Base-by-base conservation (phyloP, 2,797 vertebrate genomes). In the Gymnocypris eckloni region DNA sequence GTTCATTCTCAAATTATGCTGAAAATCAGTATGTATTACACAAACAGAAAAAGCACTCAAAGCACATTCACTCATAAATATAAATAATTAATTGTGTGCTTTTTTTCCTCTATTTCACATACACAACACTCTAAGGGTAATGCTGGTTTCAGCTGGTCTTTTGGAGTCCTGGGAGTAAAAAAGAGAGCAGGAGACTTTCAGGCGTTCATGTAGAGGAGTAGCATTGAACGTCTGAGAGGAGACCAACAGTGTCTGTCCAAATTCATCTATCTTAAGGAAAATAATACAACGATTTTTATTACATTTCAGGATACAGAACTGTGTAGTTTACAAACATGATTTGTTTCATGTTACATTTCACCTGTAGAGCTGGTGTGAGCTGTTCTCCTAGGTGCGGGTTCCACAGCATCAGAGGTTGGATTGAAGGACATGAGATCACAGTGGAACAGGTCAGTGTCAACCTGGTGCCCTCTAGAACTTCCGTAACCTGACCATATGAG, bases 161-260 rank as follows among this genome's bases (percentile, higher is more conserved):
- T 12, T 48, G 39, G 39, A 1, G 6, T 10, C 25, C 50, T 75
- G 25, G 4, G 15, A 56, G 70, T 87, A 84, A 18, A 52, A 16
- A 43, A 79, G 45, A 59, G 45, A 75, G 69, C 86, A 84, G 56
- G 54, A 73, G 48, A 87, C 28, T 28, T 50, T 79, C 43, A 72
- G n/a, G 2, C 0, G 66, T 25, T 87, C 76, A 39, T 48, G 50
- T 33, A 22, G 25, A 37, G 69, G 22, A 1, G 77, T 78, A 11
- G 28, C 86, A 33, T 71, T 69, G 69, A 87, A 81, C 2, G n/a
- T 84, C 70, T 84, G 81, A 56, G 59, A 69, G 77, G 82, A 84
- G 16, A 54, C 72, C 59, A 87, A 6, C n/a, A 45, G 11, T 45
- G 25, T 43, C 52, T 82, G 81, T 61, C 81, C 69, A 22, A 61